phyloP scores from a whole-genome alignment of 2,113 vertebrate genomes.

The Cervus canadensis region DNA sequence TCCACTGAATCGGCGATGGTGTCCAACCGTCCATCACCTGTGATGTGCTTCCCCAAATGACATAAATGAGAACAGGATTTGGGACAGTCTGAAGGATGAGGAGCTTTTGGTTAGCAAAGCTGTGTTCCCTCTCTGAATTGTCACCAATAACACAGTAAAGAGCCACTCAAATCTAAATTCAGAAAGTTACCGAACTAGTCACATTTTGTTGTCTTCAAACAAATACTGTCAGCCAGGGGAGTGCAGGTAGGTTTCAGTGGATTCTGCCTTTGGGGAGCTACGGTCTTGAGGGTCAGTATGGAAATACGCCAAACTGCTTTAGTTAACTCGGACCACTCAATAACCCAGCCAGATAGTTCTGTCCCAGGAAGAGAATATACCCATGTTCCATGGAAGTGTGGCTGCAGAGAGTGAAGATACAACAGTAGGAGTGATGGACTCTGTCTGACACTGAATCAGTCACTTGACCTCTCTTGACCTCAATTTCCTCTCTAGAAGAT shows the following conservation, averaged over 20 bases:
- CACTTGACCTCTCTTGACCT: constrained; percentile 12
- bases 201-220: neutral
- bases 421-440: fast-evolving
- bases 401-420: neutral
- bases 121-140: neutral
- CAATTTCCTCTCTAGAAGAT: constrained; percentile 37
- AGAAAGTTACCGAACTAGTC: neutral
- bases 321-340: neutral
- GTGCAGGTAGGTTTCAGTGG: neutral
- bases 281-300: neutral
- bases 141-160: neutral
- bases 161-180: neutral
- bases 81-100: neutral
- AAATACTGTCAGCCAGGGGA: neutral
- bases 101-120: neutral
- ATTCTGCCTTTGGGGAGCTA: neutral
- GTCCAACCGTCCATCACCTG: neutral
- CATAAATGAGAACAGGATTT: neutral
- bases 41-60: neutral
- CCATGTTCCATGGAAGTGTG: fast-evolving
- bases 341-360: neutral
- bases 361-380: neutral
- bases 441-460: neutral
- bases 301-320: neutral
- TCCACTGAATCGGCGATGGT: neutral